phyloP scores from a whole-genome alignment of 2,888 invertebrate species.

The Pristionchus maxplancki region DNA sequence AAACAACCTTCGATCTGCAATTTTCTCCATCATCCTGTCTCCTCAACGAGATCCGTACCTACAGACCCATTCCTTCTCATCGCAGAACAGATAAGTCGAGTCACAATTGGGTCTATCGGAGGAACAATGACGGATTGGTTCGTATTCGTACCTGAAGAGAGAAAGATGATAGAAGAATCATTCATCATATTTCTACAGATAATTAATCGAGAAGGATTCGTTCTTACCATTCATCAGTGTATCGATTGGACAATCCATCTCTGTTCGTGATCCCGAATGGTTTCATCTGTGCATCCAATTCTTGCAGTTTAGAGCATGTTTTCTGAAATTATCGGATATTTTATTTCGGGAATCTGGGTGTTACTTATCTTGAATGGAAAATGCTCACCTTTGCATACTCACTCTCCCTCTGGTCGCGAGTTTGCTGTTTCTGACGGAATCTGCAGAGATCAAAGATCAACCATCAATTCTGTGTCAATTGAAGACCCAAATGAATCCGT shows the following conservation, averaged over 20 bases:
- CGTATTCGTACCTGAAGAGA: constrained; percentile 73
- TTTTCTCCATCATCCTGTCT: not conserved
- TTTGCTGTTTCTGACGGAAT: constrained; percentile 72
- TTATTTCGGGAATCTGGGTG: not conserved
- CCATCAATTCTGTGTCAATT: not conserved
- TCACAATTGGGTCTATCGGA: constrained; percentile 63
- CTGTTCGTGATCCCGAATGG: constrained; percentile 74
- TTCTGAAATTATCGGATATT: constrained; percentile 67
- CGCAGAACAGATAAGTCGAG: constrained; percentile 72
- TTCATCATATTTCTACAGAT: not conserved
- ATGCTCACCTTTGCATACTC: constrained; percentile 68
- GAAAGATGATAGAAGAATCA: not conserved
- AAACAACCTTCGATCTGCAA: constrained; percentile 55
- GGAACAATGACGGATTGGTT: constrained; percentile 72
- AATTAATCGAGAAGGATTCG: not conserved
- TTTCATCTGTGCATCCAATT: constrained; percentile 73
- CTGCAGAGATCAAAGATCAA: constrained; percentile 11
- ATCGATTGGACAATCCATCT: constrained; percentile 75
- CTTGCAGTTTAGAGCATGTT: constrained; percentile 71
- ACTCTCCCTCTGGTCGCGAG: constrained; percentile 69
- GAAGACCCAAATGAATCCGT: not conserved
- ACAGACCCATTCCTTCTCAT: constrained; percentile 68
- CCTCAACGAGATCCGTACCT: not conserved
- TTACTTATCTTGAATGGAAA: constrained; percentile 11
- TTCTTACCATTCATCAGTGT: constrained; percentile 70